Evolutionary conservation across 2,113 vertebrate species (phyloP).

Genomic region (Menura novaehollandiae): DNA sequence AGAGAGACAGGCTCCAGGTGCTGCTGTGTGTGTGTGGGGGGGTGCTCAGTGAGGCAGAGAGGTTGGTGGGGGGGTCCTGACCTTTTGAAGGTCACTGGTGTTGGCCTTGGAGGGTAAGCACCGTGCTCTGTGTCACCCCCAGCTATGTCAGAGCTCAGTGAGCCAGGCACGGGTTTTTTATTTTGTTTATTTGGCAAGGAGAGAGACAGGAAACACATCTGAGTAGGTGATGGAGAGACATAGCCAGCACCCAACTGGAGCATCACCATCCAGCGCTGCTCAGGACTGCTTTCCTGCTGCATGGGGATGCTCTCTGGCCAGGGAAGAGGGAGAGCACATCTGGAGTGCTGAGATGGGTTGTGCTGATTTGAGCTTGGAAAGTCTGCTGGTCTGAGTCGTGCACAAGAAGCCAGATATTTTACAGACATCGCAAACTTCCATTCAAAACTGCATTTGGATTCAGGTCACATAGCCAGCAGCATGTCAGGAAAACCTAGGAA

Average conservation of each 20-base stretch:
- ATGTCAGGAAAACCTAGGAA: conserved; percentile 19
- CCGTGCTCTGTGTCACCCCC: not conserved
- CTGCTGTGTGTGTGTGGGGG: not conserved
- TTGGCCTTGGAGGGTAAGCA: not conserved
- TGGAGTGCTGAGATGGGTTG: not conserved
- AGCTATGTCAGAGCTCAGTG: not conserved
- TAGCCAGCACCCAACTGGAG: not conserved
- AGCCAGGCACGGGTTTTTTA: not conserved
- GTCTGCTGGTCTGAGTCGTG: not conserved
- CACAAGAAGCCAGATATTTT: not conserved
- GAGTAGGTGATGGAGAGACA: not conserved
- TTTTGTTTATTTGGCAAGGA: not conserved
- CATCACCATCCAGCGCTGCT: not conserved
- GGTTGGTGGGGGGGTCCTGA: not conserved
- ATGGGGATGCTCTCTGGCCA: not conserved
- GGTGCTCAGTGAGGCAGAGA: not conserved
- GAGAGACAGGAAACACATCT: not conserved
- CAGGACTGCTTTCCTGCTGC: not conserved
- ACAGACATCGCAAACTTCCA: not conserved
- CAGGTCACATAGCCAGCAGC: conserved; percentile 22
- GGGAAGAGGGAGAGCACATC: not conserved
- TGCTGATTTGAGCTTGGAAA: not conserved
- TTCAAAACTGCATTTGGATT: not conserved
- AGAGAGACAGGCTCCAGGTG: not conserved
- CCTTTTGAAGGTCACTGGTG: not conserved